Evolutionary conservation across 2,888 invertebrate species (phyloP).

Genomic region (Folsomia manolachei): DNA sequence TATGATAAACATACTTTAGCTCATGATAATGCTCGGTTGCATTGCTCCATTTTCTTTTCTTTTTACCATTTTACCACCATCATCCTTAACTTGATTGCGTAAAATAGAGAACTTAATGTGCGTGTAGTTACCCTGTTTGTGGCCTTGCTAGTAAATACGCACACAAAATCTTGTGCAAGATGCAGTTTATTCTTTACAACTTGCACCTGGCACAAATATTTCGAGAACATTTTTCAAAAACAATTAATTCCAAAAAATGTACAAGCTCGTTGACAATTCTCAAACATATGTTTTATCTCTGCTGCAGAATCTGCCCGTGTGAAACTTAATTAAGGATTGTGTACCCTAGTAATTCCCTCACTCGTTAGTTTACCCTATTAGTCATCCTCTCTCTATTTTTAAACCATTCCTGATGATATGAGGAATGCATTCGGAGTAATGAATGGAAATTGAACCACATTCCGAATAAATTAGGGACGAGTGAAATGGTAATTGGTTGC

Average conservation of each 20-base stretch:
- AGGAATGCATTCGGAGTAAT: background rate
- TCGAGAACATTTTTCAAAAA: background rate
- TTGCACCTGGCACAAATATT: background rate
- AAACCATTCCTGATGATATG: background rate
- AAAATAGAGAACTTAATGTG: too few relatives aligned
- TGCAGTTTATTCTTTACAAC: too few relatives aligned
- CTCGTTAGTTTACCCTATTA: background rate
- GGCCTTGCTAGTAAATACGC: too few relatives aligned
- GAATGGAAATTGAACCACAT: background rate
- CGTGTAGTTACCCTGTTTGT: too few relatives aligned
- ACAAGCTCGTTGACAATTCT: background rate
- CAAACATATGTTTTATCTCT: too few relatives aligned
- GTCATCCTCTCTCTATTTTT: background rate
- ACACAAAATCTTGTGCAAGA: too few relatives aligned
- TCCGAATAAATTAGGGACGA: background rate
- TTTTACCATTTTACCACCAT: background rate
- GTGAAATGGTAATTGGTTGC: background rate
- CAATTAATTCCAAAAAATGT: background rate
- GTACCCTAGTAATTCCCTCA: background rate
- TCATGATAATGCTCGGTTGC: constrained; percentile 1
- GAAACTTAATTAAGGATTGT: background rate
- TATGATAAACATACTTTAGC: constrained; percentile 15
- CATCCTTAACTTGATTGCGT: background rate
- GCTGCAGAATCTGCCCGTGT: background rate
- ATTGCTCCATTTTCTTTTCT: too few relatives aligned